phyloP scores from a whole-genome alignment of 2,113 vertebrate genomes.

The Anguilla rostrata region DNA sequence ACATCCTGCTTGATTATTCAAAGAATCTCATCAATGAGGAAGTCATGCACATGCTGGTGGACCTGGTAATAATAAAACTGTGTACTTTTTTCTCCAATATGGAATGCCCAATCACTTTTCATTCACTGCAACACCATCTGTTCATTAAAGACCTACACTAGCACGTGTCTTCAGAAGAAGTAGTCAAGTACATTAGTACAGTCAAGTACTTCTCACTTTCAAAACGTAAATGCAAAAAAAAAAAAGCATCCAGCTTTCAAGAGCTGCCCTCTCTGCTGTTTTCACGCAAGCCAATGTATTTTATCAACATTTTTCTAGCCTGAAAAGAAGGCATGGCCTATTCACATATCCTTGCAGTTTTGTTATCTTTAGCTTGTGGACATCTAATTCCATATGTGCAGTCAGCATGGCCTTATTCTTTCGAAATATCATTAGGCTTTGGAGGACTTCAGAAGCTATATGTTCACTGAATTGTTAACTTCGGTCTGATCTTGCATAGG shows the following conservation, averaged over 20 bases:
- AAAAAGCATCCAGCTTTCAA: not conserved
- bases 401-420: not conserved
- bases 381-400: not conserved
- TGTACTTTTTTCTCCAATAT: not conserved
- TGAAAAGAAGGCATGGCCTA: no score
- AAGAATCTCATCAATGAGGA: constrained; percentile 92
- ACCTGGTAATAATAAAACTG: constrained; percentile 76
- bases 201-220: not conserved
- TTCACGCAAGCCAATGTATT: not conserved
- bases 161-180: not conserved
- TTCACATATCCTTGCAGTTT: not conserved
- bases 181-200: not conserved
- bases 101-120: not conserved
- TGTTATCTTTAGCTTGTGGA: not conserved
- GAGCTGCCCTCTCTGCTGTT: not conserved
- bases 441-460: not conserved
- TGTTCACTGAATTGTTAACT: not conserved
- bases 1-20: constrained; percentile 91
- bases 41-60: constrained; percentile 86
- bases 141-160: not conserved
- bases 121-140: not conserved
- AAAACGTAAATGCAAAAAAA: not conserved
- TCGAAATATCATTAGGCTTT: not conserved
- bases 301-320: not conserved
- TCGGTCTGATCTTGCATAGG: constrained; percentile 67